Evolutionary conservation across 2,797 vertebrate genomes (phyloP).

Genomic region (Diceros bicornis): DNA sequence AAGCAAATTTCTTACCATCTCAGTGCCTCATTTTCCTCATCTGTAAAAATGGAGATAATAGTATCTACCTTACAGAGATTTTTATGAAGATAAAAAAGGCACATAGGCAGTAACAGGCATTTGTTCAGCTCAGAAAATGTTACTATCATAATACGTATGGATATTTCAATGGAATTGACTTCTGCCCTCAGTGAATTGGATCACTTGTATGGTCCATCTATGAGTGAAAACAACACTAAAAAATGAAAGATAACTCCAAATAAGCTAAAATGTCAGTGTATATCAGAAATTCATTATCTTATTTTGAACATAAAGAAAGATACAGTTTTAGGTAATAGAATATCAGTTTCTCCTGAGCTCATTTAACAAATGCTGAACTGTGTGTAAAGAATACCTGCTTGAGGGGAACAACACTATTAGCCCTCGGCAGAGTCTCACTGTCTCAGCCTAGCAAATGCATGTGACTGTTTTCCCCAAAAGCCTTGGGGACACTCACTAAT

Average conservation of each 20-base stretch:
- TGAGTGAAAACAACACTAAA: neutral
- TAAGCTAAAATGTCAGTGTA: neutral
- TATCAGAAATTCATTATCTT: neutral
- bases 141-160: neutral
- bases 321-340: neutral
- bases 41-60: neutral
- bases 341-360: neutral
- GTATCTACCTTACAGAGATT: neutral
- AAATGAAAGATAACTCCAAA: neutral
- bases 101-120: neutral
- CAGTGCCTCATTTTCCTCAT: neutral
- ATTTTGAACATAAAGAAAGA: conserved; percentile 1
- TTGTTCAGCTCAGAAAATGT: neutral
- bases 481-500: neutral
- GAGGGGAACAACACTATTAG: neutral
- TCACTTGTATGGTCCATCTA: neutral
- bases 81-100: neutral
- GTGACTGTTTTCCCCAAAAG: neutral
- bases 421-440: neutral
- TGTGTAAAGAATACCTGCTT: neutral
- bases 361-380: neutral
- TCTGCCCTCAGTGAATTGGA: neutral
- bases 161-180: neutral
- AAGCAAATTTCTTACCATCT: neutral
- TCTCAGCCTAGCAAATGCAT: neutral